These are phyloP conservation scores for Fregetta grallaria DNA, from an alignment of 2,113 vertebrate genomes.

Conservation along the genomic window DNA sequence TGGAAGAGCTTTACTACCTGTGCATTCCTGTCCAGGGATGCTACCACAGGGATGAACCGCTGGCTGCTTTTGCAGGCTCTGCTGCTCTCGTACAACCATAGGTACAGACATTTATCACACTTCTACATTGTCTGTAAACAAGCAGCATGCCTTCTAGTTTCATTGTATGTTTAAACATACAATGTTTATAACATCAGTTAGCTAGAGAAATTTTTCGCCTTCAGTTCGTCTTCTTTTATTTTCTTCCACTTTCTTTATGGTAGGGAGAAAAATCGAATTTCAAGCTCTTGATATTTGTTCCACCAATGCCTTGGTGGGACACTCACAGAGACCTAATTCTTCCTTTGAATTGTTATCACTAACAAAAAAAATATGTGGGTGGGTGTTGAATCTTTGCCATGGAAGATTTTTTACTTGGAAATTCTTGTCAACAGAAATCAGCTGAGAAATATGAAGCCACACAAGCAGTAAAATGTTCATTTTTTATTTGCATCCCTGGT, in stretches of 20 bases:
- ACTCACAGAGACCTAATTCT: neutral
- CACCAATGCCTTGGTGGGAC: neutral
- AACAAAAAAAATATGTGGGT: neutral
- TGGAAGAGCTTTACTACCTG: neutral
- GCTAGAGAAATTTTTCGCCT: neutral
- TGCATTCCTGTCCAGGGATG: neutral
- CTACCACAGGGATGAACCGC: accelerated
- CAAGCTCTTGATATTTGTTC: neutral
- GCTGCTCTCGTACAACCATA: accelerated
- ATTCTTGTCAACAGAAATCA: neutral
- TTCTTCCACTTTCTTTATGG: neutral
- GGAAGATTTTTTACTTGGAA: neutral
- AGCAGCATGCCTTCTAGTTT: neutral
- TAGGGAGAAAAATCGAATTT: neutral
- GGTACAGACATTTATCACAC: neutral
- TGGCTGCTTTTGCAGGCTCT: neutral
- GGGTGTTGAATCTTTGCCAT: neutral
- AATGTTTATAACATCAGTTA: neutral
- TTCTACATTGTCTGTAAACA: neutral
- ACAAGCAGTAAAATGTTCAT: neutral
- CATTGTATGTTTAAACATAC: neutral
- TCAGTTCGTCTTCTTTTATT: neutral
- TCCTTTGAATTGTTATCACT: neutral
- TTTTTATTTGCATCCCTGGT: neutral
- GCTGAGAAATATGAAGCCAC: neutral